Evolutionary conservation across 2,888 invertebrate species (phyloP).

Genomic region (Latrodectus hesperus): DNA sequence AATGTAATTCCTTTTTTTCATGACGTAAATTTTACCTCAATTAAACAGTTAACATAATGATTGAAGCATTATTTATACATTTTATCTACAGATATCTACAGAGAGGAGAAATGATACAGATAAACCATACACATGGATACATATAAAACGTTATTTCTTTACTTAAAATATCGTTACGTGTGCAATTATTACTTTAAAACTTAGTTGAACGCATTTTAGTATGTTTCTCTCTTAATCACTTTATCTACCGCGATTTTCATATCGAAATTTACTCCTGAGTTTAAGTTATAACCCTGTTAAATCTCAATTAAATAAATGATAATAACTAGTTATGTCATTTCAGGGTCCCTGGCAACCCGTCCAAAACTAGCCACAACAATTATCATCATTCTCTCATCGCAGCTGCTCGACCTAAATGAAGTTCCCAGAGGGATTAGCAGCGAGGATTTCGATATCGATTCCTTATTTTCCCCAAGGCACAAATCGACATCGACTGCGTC

Average conservation of each 20-base stretch:
- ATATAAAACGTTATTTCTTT: too few species aligned
- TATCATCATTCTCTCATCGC: conserved; percentile 26
- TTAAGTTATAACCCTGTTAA: conserved; percentile 25
- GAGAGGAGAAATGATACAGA: too few species aligned
- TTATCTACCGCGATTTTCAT: background rate
- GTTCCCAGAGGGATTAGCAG: conserved; percentile 32
- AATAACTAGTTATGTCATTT: conserved; percentile 35
- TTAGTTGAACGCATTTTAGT: too few species aligned
- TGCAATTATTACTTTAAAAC: too few species aligned
- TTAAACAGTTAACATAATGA: too few species aligned
- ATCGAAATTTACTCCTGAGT: background rate
- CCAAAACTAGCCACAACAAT: conserved; percentile 22
- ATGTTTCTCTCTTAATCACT: background rate
- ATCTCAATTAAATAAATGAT: conserved; percentile 29
- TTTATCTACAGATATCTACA: too few species aligned
- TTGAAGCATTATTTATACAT: too few species aligned
- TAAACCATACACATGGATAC: too few species aligned
- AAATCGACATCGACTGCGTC: too few species aligned
- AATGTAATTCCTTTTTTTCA: too few species aligned
- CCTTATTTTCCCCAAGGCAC: background rate
- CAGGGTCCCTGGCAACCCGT: background rate
- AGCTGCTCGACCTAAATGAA: conserved; percentile 20
- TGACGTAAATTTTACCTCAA: too few species aligned
- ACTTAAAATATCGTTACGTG: too few species aligned
- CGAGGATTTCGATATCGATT: conserved; percentile 12